Conservation (phyloP, 2,888 invertebrate genomes). For the Lobophora halterata region DNA sequence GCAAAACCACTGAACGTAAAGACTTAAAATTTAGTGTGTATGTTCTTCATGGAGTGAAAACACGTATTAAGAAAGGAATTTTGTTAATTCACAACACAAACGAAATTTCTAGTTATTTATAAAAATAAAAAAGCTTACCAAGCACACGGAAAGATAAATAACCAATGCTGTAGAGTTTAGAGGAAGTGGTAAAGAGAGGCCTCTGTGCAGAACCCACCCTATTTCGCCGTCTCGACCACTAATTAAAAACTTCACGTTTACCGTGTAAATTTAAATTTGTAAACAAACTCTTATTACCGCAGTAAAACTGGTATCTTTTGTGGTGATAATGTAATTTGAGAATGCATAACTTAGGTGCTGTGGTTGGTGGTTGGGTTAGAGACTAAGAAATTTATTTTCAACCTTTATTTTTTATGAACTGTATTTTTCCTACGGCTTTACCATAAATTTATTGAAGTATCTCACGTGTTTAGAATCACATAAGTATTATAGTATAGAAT, state of each 20-base stretch:
- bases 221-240: conserved; percentile 39
- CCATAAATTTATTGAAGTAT: no score
- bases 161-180: conserved; percentile 25
- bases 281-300: conserved; percentile 23
- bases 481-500: no score
- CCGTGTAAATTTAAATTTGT: conserved; percentile 29
- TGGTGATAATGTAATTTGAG: conserved; percentile 20
- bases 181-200: conserved; percentile 45
- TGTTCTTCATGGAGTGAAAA: no score
- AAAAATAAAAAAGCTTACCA: conserved; percentile 11
- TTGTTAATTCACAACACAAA: no score
- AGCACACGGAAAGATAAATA: conserved; percentile 12
- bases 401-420: no score
- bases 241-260: conserved; percentile 64
- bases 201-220: conserved; percentile 25
- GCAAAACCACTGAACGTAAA: no score
- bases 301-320: conserved; percentile 19
- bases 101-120: background rate
- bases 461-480: no score
- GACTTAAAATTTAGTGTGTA: no score
- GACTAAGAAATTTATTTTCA: background rate
- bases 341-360: conserved; percentile 12
- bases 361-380: conserved; percentile 1
- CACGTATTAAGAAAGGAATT: no score
- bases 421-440: no score